Conservation (phyloP, 2,888 invertebrate genomes). For the Epinotia demarniana region DNA sequence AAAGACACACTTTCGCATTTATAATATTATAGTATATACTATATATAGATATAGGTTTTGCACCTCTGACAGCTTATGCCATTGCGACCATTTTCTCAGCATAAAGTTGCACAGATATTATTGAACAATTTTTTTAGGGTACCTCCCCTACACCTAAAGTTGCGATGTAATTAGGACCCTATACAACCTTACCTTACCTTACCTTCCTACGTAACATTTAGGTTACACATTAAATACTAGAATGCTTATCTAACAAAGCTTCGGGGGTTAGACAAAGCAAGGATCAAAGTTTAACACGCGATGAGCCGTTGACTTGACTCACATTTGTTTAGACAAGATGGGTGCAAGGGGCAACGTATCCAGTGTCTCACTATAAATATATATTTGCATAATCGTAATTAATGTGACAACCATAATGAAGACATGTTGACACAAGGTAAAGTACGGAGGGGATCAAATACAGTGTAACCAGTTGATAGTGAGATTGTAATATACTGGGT, state of each 20-base stretch:
- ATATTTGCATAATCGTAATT: conserved; percentile 36
- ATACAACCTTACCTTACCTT: too few relatives aligned
- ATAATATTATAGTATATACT: too few relatives aligned
- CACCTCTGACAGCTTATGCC: too few relatives aligned
- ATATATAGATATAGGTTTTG: too few relatives aligned
- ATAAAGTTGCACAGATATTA: too few relatives aligned
- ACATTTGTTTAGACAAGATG: conserved; percentile 1
- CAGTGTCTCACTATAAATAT: conserved; percentile 24
- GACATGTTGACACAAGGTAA: conserved; percentile 3
- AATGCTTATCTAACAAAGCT: conserved; percentile 2
- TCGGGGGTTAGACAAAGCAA: conserved; percentile 3
- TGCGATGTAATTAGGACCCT: too few relatives aligned
- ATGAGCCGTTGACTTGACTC: conserved; percentile 30
- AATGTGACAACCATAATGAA: conserved; percentile 28
- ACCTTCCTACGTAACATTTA: background rate
- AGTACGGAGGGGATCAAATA: conserved; percentile 8
- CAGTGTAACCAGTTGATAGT: background rate
- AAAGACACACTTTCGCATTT: too few relatives aligned
- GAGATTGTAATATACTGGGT: too few relatives aligned
- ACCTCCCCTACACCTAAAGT: too few relatives aligned
- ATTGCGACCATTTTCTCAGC: too few relatives aligned
- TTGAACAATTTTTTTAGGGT: too few relatives aligned
- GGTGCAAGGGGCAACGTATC: conserved; percentile 34
- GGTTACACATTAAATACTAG: background rate
- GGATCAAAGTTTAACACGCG: conserved; percentile 29